Conservation (phyloP, 2,113 vertebrate genomes). For the Apeltes quadracus region DNA sequence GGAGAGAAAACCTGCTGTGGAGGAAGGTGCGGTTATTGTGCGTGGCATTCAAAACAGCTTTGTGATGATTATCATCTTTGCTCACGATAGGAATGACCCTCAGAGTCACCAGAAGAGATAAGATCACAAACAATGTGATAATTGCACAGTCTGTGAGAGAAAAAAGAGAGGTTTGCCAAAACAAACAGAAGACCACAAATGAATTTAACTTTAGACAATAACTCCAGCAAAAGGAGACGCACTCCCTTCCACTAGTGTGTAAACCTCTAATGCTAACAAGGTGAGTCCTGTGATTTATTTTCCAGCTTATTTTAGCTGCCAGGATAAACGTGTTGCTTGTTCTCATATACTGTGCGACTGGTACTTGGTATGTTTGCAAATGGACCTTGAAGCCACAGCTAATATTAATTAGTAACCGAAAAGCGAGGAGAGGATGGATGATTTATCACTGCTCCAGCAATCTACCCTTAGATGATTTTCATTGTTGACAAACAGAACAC, state of each 20-base stretch:
- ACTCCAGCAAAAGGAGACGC: not conserved
- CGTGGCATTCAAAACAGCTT: not conserved
- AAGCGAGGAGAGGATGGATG: not conserved
- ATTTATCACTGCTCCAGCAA: not conserved
- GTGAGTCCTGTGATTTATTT: not conserved
- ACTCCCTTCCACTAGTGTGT: not conserved
- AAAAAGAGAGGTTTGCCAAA: not conserved
- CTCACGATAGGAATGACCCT: not conserved
- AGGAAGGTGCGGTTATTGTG: not conserved
- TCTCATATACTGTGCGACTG: not conserved
- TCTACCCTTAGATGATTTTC: not conserved
- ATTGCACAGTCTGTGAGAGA: not conserved
- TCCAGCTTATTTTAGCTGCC: not conserved
- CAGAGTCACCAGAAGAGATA: not conserved
- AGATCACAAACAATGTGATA: not conserved
- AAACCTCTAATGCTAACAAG: not conserved
- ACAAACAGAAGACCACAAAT: not conserved
- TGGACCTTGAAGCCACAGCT: not conserved
- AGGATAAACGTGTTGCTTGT: not conserved
- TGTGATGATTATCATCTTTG: conserved; percentile 1
- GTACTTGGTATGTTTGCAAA: not conserved
- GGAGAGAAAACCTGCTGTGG: not conserved
- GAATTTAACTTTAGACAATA: conserved; percentile 5
- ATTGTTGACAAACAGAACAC: not conserved
- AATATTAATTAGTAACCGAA: conserved; percentile 11